phyloP scores from a whole-genome alignment of 2,113 vertebrate species.

The Ariopsis seemanni region DNA sequence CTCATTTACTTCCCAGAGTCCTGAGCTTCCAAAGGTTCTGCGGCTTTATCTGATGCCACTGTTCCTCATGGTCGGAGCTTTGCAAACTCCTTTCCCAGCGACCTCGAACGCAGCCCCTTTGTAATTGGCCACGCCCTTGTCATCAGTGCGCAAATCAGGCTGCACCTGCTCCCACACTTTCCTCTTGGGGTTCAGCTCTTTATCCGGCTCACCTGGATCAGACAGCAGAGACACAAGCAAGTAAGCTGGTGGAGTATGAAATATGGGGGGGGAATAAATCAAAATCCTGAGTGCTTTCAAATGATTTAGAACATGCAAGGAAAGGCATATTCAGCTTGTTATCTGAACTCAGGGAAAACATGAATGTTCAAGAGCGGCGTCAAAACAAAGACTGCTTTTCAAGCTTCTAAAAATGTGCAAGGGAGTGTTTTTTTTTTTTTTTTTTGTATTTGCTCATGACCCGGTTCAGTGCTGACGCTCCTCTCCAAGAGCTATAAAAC shows the following conservation, averaged over 20 bases:
- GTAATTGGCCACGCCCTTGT: conserved; percentile 87
- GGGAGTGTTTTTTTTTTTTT: conserved; percentile 12
- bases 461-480: background rate
- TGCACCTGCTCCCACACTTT: conserved; percentile 98
- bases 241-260: background rate
- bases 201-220: conserved; percentile 87
- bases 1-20: background rate
- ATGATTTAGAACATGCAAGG: background rate
- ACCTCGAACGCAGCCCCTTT: conserved; percentile 90
- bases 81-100: conserved; percentile 88
- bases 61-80: conserved; percentile 88
- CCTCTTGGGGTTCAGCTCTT: conserved; percentile 97
- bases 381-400: background rate
- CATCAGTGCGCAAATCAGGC: conserved; percentile 86
- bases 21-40: background rate
- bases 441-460: background rate
- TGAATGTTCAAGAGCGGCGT: background rate
- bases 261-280: background rate
- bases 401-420: background rate
- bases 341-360: background rate
- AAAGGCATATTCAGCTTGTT: background rate
- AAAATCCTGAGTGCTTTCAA: background rate
- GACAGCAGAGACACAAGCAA: conserved; percentile 12
- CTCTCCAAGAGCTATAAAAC: conserved; percentile 35
- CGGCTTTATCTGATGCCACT: conserved; percentile 86